Percentiles rank a stretch among this genome's conserved stretches.
Evolutionary conservation across 2,888 invertebrate species (phyloP).

Genomic region (Tipula lateralis): DNA sequence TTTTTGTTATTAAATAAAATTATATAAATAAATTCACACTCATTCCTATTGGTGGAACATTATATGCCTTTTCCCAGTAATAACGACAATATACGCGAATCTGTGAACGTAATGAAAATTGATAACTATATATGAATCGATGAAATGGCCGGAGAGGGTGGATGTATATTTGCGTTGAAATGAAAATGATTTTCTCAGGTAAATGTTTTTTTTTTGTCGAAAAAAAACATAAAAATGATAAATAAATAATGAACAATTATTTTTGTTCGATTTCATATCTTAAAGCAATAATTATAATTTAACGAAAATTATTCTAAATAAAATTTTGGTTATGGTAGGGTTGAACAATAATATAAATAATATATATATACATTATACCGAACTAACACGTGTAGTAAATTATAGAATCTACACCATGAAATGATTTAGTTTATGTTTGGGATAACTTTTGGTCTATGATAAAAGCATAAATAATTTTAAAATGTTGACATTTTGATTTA

Average conservation of each 20-base stretch:
- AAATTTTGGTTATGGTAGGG: not conserved
- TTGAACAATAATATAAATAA: not conserved
- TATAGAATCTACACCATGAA: too few species aligned
- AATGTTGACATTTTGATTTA: too few species aligned
- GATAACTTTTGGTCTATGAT: too few species aligned
- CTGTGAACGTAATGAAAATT: not conserved
- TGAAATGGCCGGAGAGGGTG: not conserved
- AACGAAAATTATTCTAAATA: too few species aligned
- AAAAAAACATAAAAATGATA: not conserved
- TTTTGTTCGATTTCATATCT: not conserved
- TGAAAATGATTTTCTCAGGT: not conserved
- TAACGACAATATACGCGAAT: not conserved
- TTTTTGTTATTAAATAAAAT: too few species aligned
- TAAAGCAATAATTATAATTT: not conserved
- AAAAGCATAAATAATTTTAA: too few species aligned
- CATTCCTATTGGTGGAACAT: too few species aligned
- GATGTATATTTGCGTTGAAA: not conserved
- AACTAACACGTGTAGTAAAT: too few species aligned
- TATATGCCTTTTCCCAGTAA: not conserved
- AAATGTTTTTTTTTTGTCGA: not conserved
- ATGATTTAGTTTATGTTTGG: too few species aligned
- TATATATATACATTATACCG: too few species aligned
- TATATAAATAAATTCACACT: too few species aligned
- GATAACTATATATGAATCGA: not conserved
- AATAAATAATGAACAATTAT: not conserved